Base-by-base conservation (phyloP, 2,797 vertebrate genomes). In the Cygnus olor region DNA sequence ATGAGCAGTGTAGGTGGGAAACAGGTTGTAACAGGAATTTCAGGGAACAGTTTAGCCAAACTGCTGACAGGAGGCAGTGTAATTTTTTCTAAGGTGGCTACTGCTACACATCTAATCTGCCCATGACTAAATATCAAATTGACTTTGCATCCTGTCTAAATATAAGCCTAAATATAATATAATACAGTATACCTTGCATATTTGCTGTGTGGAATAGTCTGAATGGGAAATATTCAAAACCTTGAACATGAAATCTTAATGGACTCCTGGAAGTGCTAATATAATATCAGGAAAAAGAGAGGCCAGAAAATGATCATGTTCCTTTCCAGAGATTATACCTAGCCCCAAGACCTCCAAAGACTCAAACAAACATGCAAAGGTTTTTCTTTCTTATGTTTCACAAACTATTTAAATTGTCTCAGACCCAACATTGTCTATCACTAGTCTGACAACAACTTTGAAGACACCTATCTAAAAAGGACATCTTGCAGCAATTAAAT, bases 401-500 rank as follows among this genome's bases (percentile, higher is more conserved):
- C 42, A 51, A 72, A 88, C 18, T 85, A 63, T 89, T 93, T 42
- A 84, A 49, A 71, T 88, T 78, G 38, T 66, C 85, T 92, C 45
- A 21, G 54, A 56, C 19, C 6, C 72, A 34, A 80, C 49, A 60
- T 30, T 61, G 57, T 71, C 79, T 42, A 51, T 83, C 87, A 69
- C 24, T 42, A 47, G 24, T n/a, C 30, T 88, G 66, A 88, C 51
- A 85, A 72, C 5, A 95, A 30, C 47, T 92, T 89, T 69, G 91
- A 94, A 82, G 64, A 81, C 40, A 88, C 22, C 32, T 82, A 85
- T 88, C 77, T 92, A 36, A 69, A 89, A 88, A 79, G 76, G 81
- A 72, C 81, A 85, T 85, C 87, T 92, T 94, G 69, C 85, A 84
- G 70, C 56, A 91, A 91, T 88, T 92, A 88, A 91, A 79, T 27